These are phyloP conservation scores for Drosophila multiciliata DNA, from an alignment of 2,888 invertebrate genomes.

Conservation along the genomic window DNA sequence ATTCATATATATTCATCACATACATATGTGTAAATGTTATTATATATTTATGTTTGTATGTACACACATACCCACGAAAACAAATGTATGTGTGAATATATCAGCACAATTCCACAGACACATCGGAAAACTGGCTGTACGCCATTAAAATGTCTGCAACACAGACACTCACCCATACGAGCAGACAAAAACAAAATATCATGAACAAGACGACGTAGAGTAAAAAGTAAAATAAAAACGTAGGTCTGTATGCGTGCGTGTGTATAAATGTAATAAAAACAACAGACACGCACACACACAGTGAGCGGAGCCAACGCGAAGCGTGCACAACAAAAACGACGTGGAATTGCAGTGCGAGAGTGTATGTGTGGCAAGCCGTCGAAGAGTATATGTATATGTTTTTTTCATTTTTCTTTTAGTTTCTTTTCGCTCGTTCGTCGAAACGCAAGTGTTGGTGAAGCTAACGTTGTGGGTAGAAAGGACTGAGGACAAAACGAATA, in stretches of 20 bases:
- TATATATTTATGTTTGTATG: conserved; percentile 4
- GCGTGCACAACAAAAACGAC: conserved; percentile 62
- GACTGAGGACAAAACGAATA: conserved; percentile 22
- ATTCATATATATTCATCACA: conserved; percentile 6
- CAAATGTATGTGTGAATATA: conserved; percentile 8
- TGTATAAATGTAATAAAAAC: conserved; percentile 55
- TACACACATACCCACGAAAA: conserved; percentile 1
- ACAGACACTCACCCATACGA: conserved; percentile 57
- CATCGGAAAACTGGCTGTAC: conserved; percentile 77
- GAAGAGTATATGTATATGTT: conserved; percentile 58
- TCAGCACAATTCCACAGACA: conserved; percentile 38
- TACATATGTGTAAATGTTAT: background rate
- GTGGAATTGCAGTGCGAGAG: conserved; percentile 58
- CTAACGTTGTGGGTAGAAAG: conserved; percentile 30
- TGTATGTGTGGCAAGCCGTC: conserved; percentile 58
- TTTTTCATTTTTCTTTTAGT: conserved; percentile 75
- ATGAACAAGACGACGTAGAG: conserved; percentile 38
- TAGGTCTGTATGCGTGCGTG: conserved; percentile 27
- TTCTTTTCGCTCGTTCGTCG: conserved; percentile 67
- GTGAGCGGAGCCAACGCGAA: conserved; percentile 46
- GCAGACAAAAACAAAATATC: conserved; percentile 34
- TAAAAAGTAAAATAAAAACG: conserved; percentile 51
- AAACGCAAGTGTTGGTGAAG: conserved; percentile 70
- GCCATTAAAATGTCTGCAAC: conserved; percentile 70
- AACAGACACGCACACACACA: conserved; percentile 67